Evolutionary conservation across 2,113 vertebrate species (phyloP).

Genomic region (Menura novaehollandiae): DNA sequence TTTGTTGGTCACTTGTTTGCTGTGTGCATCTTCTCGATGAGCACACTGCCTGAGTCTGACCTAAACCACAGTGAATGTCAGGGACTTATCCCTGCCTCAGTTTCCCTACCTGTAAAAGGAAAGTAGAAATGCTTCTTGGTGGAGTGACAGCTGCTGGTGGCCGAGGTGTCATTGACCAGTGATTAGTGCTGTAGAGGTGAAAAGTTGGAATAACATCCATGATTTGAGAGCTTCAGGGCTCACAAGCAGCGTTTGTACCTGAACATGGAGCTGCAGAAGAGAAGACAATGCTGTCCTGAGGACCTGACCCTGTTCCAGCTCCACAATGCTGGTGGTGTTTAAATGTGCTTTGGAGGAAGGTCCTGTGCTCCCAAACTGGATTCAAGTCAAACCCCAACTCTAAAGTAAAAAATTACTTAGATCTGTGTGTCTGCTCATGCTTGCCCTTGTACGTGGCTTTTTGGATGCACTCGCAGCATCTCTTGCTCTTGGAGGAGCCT

Average conservation of each 20-base stretch:
- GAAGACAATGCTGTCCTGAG: rapidly evolving
- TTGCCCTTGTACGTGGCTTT: not conserved
- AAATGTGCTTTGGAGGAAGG: not conserved
- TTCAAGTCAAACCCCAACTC: not conserved
- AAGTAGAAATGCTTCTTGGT: not conserved
- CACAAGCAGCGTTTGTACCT: not conserved
- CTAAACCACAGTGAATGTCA: not conserved
- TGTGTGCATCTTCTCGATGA: rapidly evolving
- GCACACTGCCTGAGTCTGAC: not conserved
- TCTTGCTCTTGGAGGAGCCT: not conserved
- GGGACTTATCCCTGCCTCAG: not conserved
- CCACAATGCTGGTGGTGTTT: not conserved
- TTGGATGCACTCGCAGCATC: not conserved
- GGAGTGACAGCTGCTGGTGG: not conserved
- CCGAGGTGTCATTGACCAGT: rapidly evolving
- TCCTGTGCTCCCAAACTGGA: not conserved
- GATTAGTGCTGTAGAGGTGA: not conserved
- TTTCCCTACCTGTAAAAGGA: not conserved
- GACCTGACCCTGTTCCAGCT: not conserved
- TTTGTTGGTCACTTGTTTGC: not conserved
- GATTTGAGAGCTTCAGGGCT: not conserved
- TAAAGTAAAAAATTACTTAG: not conserved
- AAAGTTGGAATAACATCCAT: not conserved
- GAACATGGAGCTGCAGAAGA: not conserved
- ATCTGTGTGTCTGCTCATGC: rapidly evolving